Base-by-base conservation (phyloP, 2,888 invertebrate species). In the Nomada ferruginata region DNA sequence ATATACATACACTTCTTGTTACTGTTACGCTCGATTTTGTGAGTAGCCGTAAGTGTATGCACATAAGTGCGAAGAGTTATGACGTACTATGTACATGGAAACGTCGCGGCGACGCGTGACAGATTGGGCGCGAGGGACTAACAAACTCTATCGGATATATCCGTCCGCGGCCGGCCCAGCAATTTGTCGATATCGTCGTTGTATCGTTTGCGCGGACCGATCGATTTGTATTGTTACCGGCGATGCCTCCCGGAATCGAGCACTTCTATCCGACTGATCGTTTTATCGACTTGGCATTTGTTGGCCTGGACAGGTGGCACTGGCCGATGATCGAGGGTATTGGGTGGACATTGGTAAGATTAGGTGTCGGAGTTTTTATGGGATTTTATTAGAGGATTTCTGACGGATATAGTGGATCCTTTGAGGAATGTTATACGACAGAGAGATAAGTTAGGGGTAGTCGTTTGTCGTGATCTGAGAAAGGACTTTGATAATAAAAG, bases 121-220 rank as follows among this genome's bases (percentile, higher is more conserved):
- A 84, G 86, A 89, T 90, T 84, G 89, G 89, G 74, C 88, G 87
- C 89, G 77, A 82, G 90, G 88, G 90, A 90, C 88, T 89, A 87
- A 87, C 90, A 89, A 89, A 88, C 87, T 87, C 79, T 50, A 74
- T 72, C 79, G 75, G 77, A 85, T 85, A 82, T 78, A 84, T 85
- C 85, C 83, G 84, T 87, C 79, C 80, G 66, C 81, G 87, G 72
- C 72, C 85, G 59, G 69, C 87, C 86, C 85, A 86, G 85, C 90
- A 90, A 90, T 90, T 90, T 90, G 88, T 88, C 90, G 90, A 89
- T 90, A 89, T 86, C 79, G 84, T 79, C 72, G 70, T 71, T 77
- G 79, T 57, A 63, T 81, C 86, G 81, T 89, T 82, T 70, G 70
- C 76, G 75, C 9, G 29, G 44, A 71, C 29, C 79, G 72, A 85